Evolutionary conservation across 2,113 vertebrate genomes (phyloP).

Genomic region (Oryzias javanicus): DNA sequence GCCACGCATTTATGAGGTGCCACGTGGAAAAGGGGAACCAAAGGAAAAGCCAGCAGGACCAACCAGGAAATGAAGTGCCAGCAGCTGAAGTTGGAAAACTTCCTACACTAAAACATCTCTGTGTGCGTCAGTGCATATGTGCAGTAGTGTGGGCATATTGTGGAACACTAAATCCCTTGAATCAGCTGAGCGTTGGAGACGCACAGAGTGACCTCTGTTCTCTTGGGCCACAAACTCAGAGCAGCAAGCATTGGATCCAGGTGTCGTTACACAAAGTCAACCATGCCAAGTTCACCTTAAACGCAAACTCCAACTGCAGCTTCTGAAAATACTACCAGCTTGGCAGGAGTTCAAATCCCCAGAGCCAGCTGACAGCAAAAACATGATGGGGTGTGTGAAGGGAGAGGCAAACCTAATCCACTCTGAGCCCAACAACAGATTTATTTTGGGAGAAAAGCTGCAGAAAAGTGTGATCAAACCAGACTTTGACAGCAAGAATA

Average conservation of each 20-base stretch:
- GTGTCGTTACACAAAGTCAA: constrained; percentile 19
- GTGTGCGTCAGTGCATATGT: not conserved
- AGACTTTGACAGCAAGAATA: not conserved
- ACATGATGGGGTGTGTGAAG: constrained; percentile 15
- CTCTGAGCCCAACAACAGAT: constrained; percentile 24
- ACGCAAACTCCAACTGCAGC: not conserved
- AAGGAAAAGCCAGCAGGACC: constrained; percentile 3
- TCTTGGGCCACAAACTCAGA: constrained; percentile 54
- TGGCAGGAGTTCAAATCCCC: not conserved
- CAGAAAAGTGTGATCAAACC: not conserved
- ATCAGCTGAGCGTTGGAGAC: constrained; percentile 50
- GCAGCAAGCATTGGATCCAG: constrained; percentile 40
- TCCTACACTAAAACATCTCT: constrained; percentile 65
- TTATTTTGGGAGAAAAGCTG: constrained; percentile 61
- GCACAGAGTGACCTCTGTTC: constrained; percentile 71
- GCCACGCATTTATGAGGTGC: constrained; percentile 12
- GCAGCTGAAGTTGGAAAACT: constrained; percentile 57
- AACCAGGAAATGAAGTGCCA: constrained; percentile 37
- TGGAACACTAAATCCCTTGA: constrained; percentile 39
- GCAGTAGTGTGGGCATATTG: constrained; percentile 42
- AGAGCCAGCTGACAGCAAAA: constrained; percentile 6
- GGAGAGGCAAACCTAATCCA: constrained; percentile 30
- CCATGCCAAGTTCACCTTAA: not conserved
- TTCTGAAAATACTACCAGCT: not conserved
- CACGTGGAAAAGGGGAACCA: constrained; percentile 25